Percentiles rank a stretch among this genome's conserved stretches.
Evolutionary conservation across 2,888 invertebrate species (phyloP).

Genomic region (Epinotia bilunana): DNA sequence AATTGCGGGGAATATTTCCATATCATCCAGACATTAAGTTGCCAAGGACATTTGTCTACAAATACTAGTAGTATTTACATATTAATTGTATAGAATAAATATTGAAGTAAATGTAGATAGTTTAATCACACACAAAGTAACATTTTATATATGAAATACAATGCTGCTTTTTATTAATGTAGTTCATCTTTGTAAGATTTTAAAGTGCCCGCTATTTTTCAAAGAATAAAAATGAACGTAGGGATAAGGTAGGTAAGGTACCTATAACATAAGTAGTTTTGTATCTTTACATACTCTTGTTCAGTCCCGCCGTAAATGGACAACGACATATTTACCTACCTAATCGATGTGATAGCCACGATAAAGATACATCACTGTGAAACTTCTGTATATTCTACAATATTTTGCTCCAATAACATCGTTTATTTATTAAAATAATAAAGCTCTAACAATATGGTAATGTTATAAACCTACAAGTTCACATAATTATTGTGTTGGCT

Average conservation of each 20-base stretch:
- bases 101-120: too few relatives aligned
- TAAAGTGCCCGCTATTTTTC: too few relatives aligned
- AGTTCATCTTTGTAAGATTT: too few relatives aligned
- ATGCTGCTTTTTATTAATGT: too few relatives aligned
- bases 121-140: too few relatives aligned
- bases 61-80: not conserved
- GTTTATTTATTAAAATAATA: conserved; percentile 18
- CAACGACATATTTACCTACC: too few relatives aligned
- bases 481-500: conserved; percentile 18
- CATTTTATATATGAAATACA: too few relatives aligned
- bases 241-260: not conserved
- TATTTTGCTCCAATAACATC: conserved; percentile 2
- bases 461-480: conserved; percentile 26
- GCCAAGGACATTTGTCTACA: not conserved
- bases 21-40: not conserved
- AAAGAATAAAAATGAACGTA: not conserved
- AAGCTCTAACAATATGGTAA: conserved; percentile 22
- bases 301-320: not conserved
- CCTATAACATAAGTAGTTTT: not conserved
- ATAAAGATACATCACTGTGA: too few relatives aligned
- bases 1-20: conserved; percentile 14
- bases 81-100: not conserved
- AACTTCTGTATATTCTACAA: not conserved
- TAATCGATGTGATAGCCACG: too few relatives aligned
- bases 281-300: conserved; percentile 7